phyloP scores from a whole-genome alignment of 2,888 invertebrate species.

The Xanthorhoe designata region DNA sequence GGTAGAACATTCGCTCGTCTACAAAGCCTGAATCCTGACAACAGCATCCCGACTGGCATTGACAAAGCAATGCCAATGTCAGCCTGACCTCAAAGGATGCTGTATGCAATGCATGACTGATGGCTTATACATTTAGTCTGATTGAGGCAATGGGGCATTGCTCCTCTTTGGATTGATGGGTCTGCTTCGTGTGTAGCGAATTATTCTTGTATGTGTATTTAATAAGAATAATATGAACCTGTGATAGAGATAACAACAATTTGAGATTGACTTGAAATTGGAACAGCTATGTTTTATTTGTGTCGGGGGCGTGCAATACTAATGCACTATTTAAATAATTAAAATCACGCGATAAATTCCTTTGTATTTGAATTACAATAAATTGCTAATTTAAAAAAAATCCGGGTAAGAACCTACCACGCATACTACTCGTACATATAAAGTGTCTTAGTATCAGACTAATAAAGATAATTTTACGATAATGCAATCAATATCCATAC shows the following conservation, averaged over 20 bases:
- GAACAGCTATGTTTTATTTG: too few species aligned
- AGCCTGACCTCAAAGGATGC: constrained; percentile 61
- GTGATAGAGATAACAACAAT: too few species aligned
- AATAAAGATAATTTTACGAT: constrained; percentile 17
- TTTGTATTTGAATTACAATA: too few species aligned
- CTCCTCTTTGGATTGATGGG: constrained; percentile 36
- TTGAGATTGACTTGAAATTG: too few species aligned
- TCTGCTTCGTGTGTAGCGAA: background rate
- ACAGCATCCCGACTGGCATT: constrained; percentile 67
- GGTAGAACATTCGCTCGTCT: constrained; percentile 49
- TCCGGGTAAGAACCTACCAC: too few species aligned
- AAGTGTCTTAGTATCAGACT: constrained; percentile 9
- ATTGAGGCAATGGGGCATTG: constrained; percentile 42
- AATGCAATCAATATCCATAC: constrained; percentile 30
- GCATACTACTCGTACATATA: too few species aligned
- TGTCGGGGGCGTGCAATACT: too few species aligned
- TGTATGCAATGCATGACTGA: constrained; percentile 59
- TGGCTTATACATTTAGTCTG: constrained; percentile 60
- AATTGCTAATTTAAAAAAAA: too few species aligned
- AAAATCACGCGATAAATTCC: too few species aligned
- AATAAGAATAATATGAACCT: too few species aligned
- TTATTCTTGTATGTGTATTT: background rate
- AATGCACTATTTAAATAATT: too few species aligned
- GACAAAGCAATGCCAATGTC: constrained; percentile 67
- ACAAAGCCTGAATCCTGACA: constrained; percentile 57